Conservation (phyloP, 2,113 vertebrate species). For the Pycnonotus jocosus region DNA sequence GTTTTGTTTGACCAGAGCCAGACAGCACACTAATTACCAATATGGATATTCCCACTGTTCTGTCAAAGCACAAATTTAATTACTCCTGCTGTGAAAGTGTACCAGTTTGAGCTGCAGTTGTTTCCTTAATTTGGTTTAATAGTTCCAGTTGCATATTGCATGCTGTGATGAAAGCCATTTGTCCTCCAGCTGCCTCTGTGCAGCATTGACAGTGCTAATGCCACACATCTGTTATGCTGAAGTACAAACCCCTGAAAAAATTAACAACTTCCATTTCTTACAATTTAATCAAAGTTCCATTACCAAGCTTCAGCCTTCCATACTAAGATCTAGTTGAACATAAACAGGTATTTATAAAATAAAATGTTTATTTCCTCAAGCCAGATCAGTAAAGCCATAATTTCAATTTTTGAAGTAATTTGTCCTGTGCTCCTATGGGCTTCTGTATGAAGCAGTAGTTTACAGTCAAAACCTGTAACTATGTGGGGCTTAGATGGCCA, state of each 20-base stretch:
- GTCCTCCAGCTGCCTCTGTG: neutral
- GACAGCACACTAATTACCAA: neutral
- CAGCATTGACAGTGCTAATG: neutral
- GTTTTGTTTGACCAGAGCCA: neutral
- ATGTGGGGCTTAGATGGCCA: accelerated
- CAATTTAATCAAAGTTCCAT: neutral
- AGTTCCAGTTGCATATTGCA: neutral
- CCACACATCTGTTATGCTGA: neutral
- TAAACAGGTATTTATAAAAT: neutral
- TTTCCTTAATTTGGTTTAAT: neutral
- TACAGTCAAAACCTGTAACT: neutral
- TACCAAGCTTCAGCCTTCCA: neutral
- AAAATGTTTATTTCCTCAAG: neutral
- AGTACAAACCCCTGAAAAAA: neutral
- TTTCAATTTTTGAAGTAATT: neutral
- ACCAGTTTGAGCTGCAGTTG: neutral
- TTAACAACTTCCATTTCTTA: neutral
- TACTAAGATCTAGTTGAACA: neutral
- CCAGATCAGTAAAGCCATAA: neutral
- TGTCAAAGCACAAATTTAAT: neutral
- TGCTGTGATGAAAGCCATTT: neutral
- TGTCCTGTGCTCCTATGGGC: neutral
- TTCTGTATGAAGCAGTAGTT: neutral
- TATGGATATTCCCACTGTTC: neutral
- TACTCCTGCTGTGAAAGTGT: neutral